phyloP scores from a whole-genome alignment of 2,113 vertebrate species.

The Helogale parvula region DNA sequence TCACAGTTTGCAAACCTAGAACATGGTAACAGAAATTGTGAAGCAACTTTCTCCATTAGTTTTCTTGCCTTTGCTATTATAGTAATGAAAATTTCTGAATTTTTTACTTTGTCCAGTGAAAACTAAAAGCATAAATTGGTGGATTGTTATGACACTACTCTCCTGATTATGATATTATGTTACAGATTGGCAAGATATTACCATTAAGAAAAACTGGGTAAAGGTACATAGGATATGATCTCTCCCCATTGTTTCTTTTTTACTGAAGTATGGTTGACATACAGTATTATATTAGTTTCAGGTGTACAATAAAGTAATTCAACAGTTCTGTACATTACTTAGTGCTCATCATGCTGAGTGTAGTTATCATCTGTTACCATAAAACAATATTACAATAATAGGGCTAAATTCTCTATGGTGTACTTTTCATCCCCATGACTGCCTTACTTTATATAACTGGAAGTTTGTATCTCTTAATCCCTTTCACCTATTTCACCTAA shows the following conservation, averaged over 20 bases:
- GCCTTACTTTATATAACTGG: not conserved
- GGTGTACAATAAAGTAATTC: not conserved
- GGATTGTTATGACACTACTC: not conserved
- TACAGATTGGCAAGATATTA: not conserved
- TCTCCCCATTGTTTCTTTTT: not conserved
- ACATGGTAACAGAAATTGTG: not conserved
- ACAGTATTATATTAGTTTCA: not conserved
- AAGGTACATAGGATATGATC: not conserved
- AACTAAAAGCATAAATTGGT: not conserved
- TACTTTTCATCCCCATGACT: not conserved
- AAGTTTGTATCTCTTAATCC: not conserved
- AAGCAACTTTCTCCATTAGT: not conserved
- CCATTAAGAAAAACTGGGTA: not conserved
- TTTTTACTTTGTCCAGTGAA: not conserved
- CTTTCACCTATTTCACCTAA: not conserved
- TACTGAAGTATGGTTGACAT: not conserved
- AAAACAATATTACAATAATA: not conserved
- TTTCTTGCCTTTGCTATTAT: not conserved
- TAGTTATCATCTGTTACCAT: not conserved
- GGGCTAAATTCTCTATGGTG: not conserved
- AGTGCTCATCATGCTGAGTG: not conserved
- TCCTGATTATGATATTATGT: not conserved
- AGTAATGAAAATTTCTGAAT: not conserved
- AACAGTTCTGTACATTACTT: not conserved
- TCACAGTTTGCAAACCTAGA: not conserved